Conservation (phyloP, 2,888 invertebrate genomes). For the Lycocerus yunnanus region DNA sequence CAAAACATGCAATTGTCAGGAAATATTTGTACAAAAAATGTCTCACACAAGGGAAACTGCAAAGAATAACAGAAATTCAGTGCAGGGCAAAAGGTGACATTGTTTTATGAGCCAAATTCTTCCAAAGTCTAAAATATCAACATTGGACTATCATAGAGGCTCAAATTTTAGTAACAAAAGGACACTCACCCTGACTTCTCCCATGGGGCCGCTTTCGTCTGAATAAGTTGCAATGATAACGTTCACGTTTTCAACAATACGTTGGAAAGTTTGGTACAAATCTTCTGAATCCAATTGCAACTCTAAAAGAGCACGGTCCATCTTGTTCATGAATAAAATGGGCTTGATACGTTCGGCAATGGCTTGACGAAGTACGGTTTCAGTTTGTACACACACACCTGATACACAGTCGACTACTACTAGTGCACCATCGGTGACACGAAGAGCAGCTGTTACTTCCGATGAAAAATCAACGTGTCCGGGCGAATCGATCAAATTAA, state of each 20-base stretch:
- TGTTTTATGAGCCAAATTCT: conserved; percentile 40
- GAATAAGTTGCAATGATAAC: conserved; percentile 99
- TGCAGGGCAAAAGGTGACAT: conserved; percentile 50
- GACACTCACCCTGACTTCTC: conserved; percentile 86
- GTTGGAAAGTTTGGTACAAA: conserved; percentile 98
- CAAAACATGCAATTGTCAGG: too few relatives aligned
- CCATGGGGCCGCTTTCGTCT: conserved; percentile 98
- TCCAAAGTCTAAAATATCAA: conserved; percentile 22
- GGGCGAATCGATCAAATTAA: conserved; percentile 99
- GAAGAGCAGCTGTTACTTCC: conserved; percentile 98
- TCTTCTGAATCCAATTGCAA: conserved; percentile 96
- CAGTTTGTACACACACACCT: conserved; percentile 99
- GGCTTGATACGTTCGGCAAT: conserved; percentile 99
- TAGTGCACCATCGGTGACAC: conserved; percentile 99
- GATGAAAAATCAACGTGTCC: conserved; percentile 99
- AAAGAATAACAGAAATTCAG: conserved; percentile 36
- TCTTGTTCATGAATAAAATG: conserved; percentile 99
- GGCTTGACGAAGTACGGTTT: conserved; percentile 99
- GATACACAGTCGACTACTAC: conserved; percentile 99
- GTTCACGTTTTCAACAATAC: conserved; percentile 99
- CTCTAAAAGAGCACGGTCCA: conserved; percentile 98
- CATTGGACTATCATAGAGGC: neutral
- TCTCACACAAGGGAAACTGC: conserved; percentile 48
- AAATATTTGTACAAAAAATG: conserved; percentile 30
- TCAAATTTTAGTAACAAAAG: neutral